phyloP scores from a whole-genome alignment of 1,140 invertebrate species.

The Medauroidea extradentata region DNA sequence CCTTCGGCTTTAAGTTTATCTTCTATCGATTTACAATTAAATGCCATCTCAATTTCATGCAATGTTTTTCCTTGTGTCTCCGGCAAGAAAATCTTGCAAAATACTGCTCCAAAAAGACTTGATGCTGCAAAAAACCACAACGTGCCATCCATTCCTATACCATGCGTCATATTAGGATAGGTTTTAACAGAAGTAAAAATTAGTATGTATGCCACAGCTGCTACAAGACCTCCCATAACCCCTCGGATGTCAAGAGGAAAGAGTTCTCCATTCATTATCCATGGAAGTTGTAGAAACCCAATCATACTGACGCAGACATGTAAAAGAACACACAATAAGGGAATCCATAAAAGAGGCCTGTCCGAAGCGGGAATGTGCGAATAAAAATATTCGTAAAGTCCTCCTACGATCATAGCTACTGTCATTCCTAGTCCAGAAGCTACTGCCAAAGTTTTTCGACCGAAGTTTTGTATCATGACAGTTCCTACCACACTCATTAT shows the following conservation, averaged over 20 bases:
- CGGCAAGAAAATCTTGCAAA: constrained; percentile 64
- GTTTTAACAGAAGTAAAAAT: constrained; percentile 67
- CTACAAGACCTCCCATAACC: constrained; percentile 61
- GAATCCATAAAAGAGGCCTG: constrained; percentile 50
- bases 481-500: constrained; percentile 63
- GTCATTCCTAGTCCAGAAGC: constrained; percentile 60
- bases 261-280: constrained; percentile 71
- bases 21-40: constrained; percentile 24
- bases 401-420: constrained; percentile 54
- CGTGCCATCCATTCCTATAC: constrained; percentile 60
- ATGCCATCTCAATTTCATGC: constrained; percentile 68
- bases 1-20: too few species aligned
- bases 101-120: constrained; percentile 59
- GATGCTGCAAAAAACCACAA: constrained; percentile 72
- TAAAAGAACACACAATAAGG: constrained; percentile 56
- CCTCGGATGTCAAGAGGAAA: constrained; percentile 63
- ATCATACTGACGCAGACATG: constrained; percentile 70
- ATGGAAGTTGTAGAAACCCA: constrained; percentile 66
- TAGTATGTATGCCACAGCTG: constrained; percentile 63
- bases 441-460: constrained; percentile 61
- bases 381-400: constrained; percentile 45
- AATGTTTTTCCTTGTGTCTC: constrained; percentile 76
- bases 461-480: constrained; percentile 63
- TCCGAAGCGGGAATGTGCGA: constrained; percentile 37
- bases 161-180: constrained; percentile 55